These are phyloP conservation scores for Psephotus haematonotus DNA, from an alignment of 2,113 vertebrate genomes.

Conservation along the genomic window DNA sequence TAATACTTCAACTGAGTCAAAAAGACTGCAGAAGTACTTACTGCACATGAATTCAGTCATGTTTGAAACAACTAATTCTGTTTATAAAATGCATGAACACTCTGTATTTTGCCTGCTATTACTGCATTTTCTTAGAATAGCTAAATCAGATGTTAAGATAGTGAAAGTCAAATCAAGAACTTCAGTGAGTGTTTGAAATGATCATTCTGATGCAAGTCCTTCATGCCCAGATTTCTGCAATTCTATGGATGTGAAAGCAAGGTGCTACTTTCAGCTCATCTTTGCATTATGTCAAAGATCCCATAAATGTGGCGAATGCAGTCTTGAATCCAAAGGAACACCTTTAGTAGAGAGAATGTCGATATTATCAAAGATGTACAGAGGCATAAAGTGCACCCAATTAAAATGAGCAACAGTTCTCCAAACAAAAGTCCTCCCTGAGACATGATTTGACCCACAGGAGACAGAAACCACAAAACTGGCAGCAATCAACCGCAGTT, in stretches of 20 bases:
- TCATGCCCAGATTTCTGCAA: not conserved
- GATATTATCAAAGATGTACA: not conserved
- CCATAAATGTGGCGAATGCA: not conserved
- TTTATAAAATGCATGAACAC: not conserved
- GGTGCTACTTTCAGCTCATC: not conserved
- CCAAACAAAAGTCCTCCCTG: not conserved
- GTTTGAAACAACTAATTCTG: not conserved
- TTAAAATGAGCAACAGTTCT: not conserved
- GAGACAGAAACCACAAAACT: constrained; percentile 3
- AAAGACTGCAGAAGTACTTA: not conserved
- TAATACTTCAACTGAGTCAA: not conserved
- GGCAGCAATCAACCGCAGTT: not conserved
- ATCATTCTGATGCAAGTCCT: not conserved
- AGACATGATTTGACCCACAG: not conserved
- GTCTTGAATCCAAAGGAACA: not conserved
- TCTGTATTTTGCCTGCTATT: not conserved
- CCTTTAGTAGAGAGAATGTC: not conserved
- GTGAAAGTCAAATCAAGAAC: not conserved
- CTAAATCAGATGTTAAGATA: not conserved
- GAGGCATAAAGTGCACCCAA: not conserved
- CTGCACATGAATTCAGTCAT: not conserved
- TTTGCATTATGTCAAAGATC: not conserved
- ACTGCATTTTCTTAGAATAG: not conserved
- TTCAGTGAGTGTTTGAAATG: not conserved
- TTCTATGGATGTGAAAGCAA: not conserved